A percentile compares a stretch with the other conserved stretches of the same genome.
These are phyloP conservation scores for Salmo trutta DNA, from an alignment of 2,797 vertebrate genomes.

Conservation along the genomic window DNA sequence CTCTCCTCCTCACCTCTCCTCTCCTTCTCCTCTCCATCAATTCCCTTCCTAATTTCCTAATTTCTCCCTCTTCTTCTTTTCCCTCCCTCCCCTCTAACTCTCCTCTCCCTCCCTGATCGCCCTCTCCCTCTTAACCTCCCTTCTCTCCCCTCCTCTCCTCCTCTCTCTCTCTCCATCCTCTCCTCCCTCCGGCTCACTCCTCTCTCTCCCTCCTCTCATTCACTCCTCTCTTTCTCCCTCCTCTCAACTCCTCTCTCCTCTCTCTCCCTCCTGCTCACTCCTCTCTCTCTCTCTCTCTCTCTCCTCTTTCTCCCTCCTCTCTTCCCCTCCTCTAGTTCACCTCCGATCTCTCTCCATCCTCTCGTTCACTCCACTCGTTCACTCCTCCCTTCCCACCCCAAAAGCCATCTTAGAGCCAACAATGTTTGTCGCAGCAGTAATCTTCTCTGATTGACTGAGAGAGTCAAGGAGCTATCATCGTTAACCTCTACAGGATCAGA, in stretches of 20 bases:
- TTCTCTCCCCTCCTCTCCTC: not conserved
- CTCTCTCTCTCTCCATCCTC: not conserved
- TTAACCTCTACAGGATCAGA: too few relatives aligned
- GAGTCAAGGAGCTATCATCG: too few relatives aligned
- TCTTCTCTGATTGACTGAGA: too few relatives aligned
- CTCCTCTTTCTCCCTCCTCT: not conserved
- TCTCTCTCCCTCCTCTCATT: too few relatives aligned
- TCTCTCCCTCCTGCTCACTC: too few relatives aligned
- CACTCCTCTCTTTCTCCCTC: too few relatives aligned
- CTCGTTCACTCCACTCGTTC: not conserved
- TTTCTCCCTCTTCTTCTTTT: not conserved
- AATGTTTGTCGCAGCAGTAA: too few relatives aligned
- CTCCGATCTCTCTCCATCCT: not conserved
- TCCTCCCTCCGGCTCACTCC: too few relatives aligned
- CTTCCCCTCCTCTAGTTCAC: not conserved
- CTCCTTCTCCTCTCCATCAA: not conserved
- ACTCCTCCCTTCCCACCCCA: not conserved
- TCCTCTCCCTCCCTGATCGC: not conserved
- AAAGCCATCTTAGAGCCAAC: not conserved
- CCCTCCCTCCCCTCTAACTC: not conserved
- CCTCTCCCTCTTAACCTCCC: not conserved
- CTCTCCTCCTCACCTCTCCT: too few relatives aligned
- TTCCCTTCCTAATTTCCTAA: too few relatives aligned
- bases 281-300: too few relatives aligned
- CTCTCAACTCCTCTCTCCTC: too few relatives aligned